Conservation (phyloP, 2,888 invertebrate species). For the Syritta pipiens region DNA sequence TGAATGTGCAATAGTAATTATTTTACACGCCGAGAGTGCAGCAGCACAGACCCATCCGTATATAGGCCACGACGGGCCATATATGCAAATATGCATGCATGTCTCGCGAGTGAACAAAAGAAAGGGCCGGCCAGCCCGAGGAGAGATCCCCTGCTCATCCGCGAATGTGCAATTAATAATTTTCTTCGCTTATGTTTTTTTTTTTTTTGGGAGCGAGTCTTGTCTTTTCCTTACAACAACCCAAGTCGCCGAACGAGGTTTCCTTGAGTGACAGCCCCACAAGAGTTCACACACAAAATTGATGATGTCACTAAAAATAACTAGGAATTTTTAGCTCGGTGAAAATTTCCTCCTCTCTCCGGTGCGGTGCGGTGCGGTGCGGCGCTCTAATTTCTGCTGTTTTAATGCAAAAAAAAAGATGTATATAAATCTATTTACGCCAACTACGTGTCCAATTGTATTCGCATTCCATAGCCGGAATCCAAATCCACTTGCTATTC, state of each 20-base stretch:
- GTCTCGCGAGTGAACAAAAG: slow-evolving; percentile 21
- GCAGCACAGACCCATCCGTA: neutral
- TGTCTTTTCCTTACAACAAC: slow-evolving; percentile 17
- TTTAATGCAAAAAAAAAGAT: slow-evolving; percentile 3
- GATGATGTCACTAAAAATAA: slow-evolving; percentile 70
- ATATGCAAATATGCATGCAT: slow-evolving; percentile 19
- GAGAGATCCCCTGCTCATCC: slow-evolving; percentile 8
- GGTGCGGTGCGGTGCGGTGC: too few relatives aligned
- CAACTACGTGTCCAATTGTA: slow-evolving; percentile 8
- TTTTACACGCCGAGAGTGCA: neutral
- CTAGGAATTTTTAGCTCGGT: slow-evolving; percentile 59
- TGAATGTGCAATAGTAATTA: slow-evolving; percentile 29
- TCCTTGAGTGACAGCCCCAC: slow-evolving; percentile 67
- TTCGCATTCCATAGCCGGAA: neutral
- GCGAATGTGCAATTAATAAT: slow-evolving; percentile 62
- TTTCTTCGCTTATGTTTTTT: neutral
- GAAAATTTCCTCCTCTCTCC: slow-evolving; percentile 52
- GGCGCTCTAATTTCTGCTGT: slow-evolving; percentile 37
- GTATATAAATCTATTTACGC: slow-evolving; percentile 49
- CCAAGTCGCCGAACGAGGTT: slow-evolving; percentile 15
- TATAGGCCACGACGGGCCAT: slow-evolving; percentile 51
- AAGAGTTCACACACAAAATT: slow-evolving; percentile 63
- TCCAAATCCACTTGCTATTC: neutral
- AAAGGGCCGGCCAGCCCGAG: slow-evolving; percentile 21
- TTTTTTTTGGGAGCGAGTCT: slow-evolving; percentile 30